Evolutionary conservation across 2,888 invertebrate species (phyloP), one percentile per base, ranked within the genome.

Genomic region (Apotomis capreana): DNA sequence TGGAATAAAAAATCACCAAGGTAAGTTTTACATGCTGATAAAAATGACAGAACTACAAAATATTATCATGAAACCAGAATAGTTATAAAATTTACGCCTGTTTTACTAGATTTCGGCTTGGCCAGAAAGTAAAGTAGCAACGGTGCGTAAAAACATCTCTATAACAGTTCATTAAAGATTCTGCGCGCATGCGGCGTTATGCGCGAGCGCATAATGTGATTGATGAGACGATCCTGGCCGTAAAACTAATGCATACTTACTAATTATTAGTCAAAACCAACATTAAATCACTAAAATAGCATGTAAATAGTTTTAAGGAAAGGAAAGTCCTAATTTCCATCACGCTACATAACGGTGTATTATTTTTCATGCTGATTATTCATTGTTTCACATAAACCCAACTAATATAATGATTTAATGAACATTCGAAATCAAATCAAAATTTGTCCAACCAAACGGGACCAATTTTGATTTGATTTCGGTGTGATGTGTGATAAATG

Each of bases 141-240:
- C 12, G 44, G 54, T 26, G 46, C 15, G 65, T 65, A 46, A 36
- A 36, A 65, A 12, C 65, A 65, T 8, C 65, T 46, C 65, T 65
- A 65, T 57, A 44, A 5, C 12, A 26, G 26, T 64, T 44, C 46
- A 46, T 36, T 46, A 26, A 55, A 65, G 65, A 57, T 65, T 65
- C 36, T 46, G 57, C 3, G 49, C 65, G 65, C 55, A 26, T n/a
- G 46, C 64, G 62, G 57, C n/a, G 26, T 57, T 46, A 46, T 57
- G 55, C 26, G 44, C n/a, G 44, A 12, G n/a, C 46, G 55, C 64
- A 55, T 62, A 51, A 62, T 57, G 15, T 55, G 55, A 65, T 46
- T 37, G 64, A 65, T 65, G 44, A 57, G 10, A 44, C 54, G 40
- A 57, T 46, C n/a, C 65, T 37, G n/a, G 5, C n/a, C n/a, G 6